Percentiles rank a stretch among this genome's conserved stretches.
Conservation (phyloP, 2,797 vertebrate species). For the Danionella dracula region DNA sequence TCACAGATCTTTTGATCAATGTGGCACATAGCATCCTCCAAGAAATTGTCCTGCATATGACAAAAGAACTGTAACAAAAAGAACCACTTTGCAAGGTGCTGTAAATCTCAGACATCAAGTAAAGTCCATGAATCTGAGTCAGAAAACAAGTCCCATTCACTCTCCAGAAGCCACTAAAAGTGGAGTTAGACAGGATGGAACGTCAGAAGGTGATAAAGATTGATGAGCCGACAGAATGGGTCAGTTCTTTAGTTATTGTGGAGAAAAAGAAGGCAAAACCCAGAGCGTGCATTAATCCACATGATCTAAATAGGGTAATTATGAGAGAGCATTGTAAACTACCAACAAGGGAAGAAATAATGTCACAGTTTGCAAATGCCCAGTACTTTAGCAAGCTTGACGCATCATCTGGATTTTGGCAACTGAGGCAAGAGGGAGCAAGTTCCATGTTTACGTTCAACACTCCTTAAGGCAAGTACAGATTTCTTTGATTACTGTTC, state of each 20-base stretch:
- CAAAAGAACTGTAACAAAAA: conserved; percentile 24
- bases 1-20: not conserved
- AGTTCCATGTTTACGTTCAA: too few species aligned
- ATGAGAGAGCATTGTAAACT: conserved; percentile 27
- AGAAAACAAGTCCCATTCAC: conserved; percentile 13
- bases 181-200: conserved; percentile 1
- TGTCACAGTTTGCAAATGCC: not conserved
- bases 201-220: not conserved
- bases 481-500: not conserved
- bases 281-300: conserved; percentile 10
- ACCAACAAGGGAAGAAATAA: not conserved
- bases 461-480: too few species aligned
- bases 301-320: conserved; percentile 19
- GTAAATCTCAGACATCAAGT: not conserved
- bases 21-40: conserved; percentile 1
- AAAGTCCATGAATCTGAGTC: not conserved
- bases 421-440: not conserved
- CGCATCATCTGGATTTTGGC: not conserved
- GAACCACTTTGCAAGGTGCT: conserved; percentile 1
- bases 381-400: not conserved
- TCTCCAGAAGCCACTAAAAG: not conserved
- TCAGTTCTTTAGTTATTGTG: not conserved
- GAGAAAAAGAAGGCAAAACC: not conserved
- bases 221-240: not conserved
- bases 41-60: conserved; percentile 21